phyloP scores from a whole-genome alignment of 2,797 vertebrate genomes.

The Oreochromis mossambicus region DNA sequence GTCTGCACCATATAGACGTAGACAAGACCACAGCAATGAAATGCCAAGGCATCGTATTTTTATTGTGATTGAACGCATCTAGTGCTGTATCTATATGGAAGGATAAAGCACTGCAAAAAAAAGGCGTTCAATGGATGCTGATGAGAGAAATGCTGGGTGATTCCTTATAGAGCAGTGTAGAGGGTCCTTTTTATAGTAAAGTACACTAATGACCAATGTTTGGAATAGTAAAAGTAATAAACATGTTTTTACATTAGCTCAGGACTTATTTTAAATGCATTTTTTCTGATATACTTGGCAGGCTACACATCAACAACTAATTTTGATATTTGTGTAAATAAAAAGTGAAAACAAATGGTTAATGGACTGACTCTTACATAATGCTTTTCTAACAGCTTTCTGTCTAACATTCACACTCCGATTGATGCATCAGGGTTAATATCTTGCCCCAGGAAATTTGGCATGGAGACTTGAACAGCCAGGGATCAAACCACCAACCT shows the following conservation, averaged over 20 bases:
- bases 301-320: background rate
- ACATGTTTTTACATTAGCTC: background rate
- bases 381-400: background rate
- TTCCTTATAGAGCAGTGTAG: background rate
- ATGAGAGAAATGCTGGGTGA: background rate
- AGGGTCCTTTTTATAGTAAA: background rate
- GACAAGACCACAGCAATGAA: background rate
- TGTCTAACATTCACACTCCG: fast-evolving
- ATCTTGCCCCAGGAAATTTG: background rate
- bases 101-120: background rate
- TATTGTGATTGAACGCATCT: background rate
- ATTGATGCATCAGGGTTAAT: background rate
- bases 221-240: background rate
- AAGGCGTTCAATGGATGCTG: background rate
- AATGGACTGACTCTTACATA: background rate
- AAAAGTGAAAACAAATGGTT: background rate
- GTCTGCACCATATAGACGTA: background rate
- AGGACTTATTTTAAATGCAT: background rate
- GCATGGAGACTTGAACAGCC: background rate
- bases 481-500: no score
- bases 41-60: background rate
- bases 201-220: background rate
- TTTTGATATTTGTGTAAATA: background rate
- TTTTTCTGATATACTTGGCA: background rate
- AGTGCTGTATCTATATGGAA: background rate